A percentile compares a stretch with the other conserved stretches of the same genome.
These are phyloP conservation scores for Nephrocerus scutellatus DNA, from an alignment of 2,888 invertebrate species.

Conservation along the genomic window DNA sequence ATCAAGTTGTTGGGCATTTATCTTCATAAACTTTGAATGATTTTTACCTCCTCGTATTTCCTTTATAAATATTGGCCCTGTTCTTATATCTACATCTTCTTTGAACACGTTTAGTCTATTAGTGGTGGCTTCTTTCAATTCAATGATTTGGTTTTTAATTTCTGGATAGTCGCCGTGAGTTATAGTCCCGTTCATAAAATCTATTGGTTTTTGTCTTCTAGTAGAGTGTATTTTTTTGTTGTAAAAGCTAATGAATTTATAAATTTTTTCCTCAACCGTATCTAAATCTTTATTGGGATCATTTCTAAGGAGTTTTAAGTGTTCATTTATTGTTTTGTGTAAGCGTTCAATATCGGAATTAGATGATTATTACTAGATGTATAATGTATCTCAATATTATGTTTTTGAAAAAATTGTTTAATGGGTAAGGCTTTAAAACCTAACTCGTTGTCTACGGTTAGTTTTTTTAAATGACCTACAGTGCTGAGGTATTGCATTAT, in stretches of 20 bases:
- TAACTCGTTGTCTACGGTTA: slow-evolving; percentile 16
- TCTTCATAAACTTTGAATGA: slow-evolving; percentile 5
- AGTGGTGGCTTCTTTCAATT: too few species aligned
- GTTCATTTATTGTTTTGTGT: slow-evolving; percentile 19
- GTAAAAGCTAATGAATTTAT: slow-evolving; percentile 14
- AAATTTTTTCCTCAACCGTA: too few species aligned
- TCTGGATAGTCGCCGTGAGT: too few species aligned
- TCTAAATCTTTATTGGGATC: slow-evolving; percentile 7
- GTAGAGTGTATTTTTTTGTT: slow-evolving; percentile 16
- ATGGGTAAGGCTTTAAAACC: slow-evolving; percentile 16
- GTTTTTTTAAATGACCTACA: slow-evolving; percentile 10
- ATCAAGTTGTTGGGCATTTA: neutral
- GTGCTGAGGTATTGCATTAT: slow-evolving; percentile 9
- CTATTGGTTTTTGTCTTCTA: slow-evolving; percentile 11
- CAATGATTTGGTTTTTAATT: too few species aligned
- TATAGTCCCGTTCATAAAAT: too few species aligned
- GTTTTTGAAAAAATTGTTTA: slow-evolving; percentile 6
- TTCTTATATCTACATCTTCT: neutral
- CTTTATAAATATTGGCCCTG: slow-evolving; percentile 3
- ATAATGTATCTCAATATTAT: slow-evolving; percentile 11
- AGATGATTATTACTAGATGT: slow-evolving; percentile 13
- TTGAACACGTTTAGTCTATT: neutral
- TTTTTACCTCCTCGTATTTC: slow-evolving; percentile 8
- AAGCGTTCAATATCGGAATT: slow-evolving; percentile 14
- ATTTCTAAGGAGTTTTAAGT: slow-evolving; percentile 14